Percentiles rank a stretch among this genome's conserved stretches.
These are phyloP conservation scores for Acrobeloides nanus DNA, from an alignment of 2,888 invertebrate genomes.

Conservation along the genomic window DNA sequence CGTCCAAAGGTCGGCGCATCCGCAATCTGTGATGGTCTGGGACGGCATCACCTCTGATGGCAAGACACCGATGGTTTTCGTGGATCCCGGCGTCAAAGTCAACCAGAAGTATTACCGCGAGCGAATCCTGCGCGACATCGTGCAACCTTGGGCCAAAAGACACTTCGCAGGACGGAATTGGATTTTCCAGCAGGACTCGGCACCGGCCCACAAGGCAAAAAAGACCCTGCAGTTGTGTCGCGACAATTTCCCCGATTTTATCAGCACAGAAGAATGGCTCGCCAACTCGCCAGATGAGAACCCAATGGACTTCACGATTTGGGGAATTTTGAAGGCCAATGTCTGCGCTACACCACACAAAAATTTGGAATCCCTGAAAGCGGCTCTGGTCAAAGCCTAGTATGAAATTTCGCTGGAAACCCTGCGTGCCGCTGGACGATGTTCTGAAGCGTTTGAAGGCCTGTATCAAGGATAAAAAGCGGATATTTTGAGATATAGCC, in stretches of 20 bases:
- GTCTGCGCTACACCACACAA: no score
- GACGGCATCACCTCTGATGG: slow-evolving; percentile 11
- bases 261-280: slow-evolving; percentile 9
- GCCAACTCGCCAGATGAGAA: slow-evolving; percentile 14
- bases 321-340: slow-evolving; percentile 12
- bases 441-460: no score
- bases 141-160: slow-evolving; percentile 6
- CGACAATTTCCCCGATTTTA: slow-evolving; percentile 11
- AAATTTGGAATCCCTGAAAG: no score
- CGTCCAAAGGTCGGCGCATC: no score
- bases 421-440: no score
- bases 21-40: slow-evolving; percentile 20
- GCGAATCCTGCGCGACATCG: slow-evolving; percentile 1
- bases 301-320: slow-evolving; percentile 12
- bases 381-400: no score
- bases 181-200: slow-evolving; percentile 17
- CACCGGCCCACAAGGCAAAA: slow-evolving; percentile 15
- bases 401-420: no score
- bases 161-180: slow-evolving; percentile 8
- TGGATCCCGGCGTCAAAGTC: slow-evolving; percentile 18
- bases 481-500: no score
- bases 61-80: slow-evolving; percentile 19
- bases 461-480: no score
- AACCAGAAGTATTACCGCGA: slow-evolving; percentile 7
- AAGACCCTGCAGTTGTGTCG: slow-evolving; percentile 8